A percentile compares a stretch with the other conserved stretches of the same genome.
Evolutionary conservation across 2,113 vertebrate genomes (phyloP).

Genomic region (Macrotis lagotis): DNA sequence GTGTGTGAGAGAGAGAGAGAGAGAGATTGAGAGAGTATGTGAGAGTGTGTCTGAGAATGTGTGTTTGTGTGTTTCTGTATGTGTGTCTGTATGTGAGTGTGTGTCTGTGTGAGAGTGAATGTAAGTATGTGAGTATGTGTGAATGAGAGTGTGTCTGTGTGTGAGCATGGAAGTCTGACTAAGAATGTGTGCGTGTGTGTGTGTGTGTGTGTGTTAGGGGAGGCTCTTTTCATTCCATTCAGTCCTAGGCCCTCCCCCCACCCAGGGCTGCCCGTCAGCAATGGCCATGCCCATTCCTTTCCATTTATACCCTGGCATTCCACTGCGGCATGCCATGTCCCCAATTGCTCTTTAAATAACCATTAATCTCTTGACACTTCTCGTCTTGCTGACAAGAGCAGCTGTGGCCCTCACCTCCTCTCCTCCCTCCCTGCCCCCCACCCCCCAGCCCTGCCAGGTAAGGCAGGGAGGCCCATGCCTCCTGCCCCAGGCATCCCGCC

Average conservation of each 20-base stretch:
- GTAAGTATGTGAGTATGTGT: too few species aligned
- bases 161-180: too few species aligned
- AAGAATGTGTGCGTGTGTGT: neutral
- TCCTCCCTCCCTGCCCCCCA: constrained; percentile 53
- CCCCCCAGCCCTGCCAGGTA: constrained; percentile 69
- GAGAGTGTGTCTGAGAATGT: neutral
- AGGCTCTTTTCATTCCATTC: constrained; percentile 78
- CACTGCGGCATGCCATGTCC: constrained; percentile 86
- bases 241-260: constrained; percentile 82
- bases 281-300: constrained; percentile 85
- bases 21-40: too few species aligned
- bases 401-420: constrained; percentile 83
- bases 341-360: constrained; percentile 89
- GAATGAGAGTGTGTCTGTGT: neutral
- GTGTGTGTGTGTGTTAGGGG: neutral
- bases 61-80: neutral
- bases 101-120: too few species aligned
- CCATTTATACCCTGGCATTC: constrained; percentile 90
- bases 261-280: too few species aligned
- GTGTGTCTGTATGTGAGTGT: neutral
- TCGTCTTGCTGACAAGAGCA: constrained; percentile 89
- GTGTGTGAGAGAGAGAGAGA: neutral
- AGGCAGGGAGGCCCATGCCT: constrained; percentile 18
- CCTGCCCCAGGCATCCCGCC: neutral
- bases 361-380: constrained; percentile 92